Evolutionary conservation across 2,888 invertebrate species (phyloP).

Genomic region (Psylliodes chrysocephalus): DNA sequence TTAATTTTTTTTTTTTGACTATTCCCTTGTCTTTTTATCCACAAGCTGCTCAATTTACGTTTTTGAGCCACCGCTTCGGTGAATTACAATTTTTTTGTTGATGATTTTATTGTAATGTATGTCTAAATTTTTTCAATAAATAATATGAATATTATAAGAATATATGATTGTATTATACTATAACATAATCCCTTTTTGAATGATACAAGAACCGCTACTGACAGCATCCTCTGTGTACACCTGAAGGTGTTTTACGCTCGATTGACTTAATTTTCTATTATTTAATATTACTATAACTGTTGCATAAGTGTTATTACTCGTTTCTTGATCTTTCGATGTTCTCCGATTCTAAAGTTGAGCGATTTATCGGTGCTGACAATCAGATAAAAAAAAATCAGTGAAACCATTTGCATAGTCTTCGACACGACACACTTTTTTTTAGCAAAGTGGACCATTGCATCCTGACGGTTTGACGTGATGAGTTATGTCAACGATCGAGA

Average conservation of each 20-base stretch:
- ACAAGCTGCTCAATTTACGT: no score
- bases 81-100: no score
- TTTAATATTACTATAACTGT: slow-evolving; percentile 1
- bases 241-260: slow-evolving; percentile 15
- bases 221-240: not conserved
- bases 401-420: not conserved
- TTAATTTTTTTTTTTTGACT: no score
- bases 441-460: not conserved
- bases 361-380: not conserved
- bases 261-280: slow-evolving; percentile 21
- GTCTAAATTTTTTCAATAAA: no score
- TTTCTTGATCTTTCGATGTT: slow-evolving; percentile 16
- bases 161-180: no score
- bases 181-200: no score
- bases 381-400: not conserved
- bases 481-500: no score
- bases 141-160: no score
- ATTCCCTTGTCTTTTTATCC: no score
- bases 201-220: slow-evolving; percentile 8
- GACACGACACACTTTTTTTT: not conserved
- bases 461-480: not conserved
- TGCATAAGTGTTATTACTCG: slow-evolving; percentile 9
- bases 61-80: no score
- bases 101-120: no score
- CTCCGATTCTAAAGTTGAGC: not conserved